Conservation (phyloP, 2,888 invertebrate genomes). For the Rhogogaster chlorosoma region DNA sequence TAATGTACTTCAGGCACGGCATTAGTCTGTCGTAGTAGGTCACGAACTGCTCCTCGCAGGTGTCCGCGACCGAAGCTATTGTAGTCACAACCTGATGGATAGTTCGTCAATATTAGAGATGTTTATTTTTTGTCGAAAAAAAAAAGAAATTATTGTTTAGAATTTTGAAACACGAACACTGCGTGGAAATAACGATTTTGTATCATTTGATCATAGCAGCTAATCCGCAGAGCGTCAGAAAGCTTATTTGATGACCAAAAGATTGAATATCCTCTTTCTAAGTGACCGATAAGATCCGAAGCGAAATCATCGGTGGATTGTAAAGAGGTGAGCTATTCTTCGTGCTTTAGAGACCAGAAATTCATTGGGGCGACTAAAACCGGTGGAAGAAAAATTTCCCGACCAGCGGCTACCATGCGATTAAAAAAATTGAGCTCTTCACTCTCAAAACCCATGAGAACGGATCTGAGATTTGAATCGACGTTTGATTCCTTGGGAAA, state of each 20-base stretch:
- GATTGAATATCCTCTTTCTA: slow-evolving; percentile 42
- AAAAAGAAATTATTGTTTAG: no score
- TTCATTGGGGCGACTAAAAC: no score
- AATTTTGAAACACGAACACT: neutral
- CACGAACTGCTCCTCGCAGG: slow-evolving; percentile 97
- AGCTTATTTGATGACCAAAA: slow-evolving; percentile 16
- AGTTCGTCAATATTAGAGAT: neutral
- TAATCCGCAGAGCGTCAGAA: neutral
- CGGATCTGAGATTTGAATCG: slow-evolving; percentile 12
- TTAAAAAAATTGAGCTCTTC: neutral
- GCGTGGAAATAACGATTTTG: neutral
- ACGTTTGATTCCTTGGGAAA: neutral
- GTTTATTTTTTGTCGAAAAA: no score
- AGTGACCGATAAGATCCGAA: slow-evolving; percentile 44
- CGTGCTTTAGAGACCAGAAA: neutral
- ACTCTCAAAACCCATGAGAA: neutral
- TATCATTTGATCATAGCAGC: slow-evolving; percentile 33
- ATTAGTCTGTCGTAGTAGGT: slow-evolving; percentile 94
- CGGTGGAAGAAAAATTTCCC: no score
- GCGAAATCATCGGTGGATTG: slow-evolving; percentile 43
- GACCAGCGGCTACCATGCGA: no score
- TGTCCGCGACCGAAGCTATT: slow-evolving; percentile 98
- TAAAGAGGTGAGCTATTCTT: slow-evolving; percentile 17
- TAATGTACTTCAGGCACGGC: slow-evolving; percentile 98
- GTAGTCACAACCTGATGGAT: slow-evolving; percentile 90